Percentiles rank a stretch among this genome's conserved stretches.
Evolutionary conservation across 2,113 vertebrate species (phyloP).

Genomic region (Leptobrachium leishanense): DNA sequence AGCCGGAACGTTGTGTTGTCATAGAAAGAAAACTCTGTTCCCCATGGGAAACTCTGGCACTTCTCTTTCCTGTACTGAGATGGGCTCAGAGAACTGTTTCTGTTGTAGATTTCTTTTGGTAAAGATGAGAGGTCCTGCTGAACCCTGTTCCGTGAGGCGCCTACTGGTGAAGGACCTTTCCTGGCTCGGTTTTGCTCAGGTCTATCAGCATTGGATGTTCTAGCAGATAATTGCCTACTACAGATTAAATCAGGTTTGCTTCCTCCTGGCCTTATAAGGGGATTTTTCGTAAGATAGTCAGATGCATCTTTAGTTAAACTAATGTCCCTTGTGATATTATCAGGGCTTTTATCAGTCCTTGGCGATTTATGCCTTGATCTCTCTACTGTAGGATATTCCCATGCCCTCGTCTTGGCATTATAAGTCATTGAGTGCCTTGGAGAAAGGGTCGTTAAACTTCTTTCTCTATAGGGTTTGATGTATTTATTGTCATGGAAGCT

Average conservation of each 20-base stretch:
- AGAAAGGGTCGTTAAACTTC: constrained; percentile 82
- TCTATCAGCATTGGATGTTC: constrained; percentile 62
- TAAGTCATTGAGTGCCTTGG: constrained; percentile 72
- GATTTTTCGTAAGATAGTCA: constrained; percentile 47
- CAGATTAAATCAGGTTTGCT: constrained; percentile 61
- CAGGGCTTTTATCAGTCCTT: constrained; percentile 45
- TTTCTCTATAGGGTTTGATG: constrained; percentile 81
- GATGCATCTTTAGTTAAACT: neutral
- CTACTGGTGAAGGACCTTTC: constrained; percentile 81
- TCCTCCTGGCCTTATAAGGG: constrained; percentile 32
- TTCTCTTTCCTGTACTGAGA: constrained; percentile 72
- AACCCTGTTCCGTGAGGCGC: constrained; percentile 75
- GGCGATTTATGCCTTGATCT: constrained; percentile 60
- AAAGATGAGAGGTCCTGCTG: constrained; percentile 62
- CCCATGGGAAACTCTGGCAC: constrained; percentile 82
- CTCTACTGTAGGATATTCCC: constrained; percentile 70
- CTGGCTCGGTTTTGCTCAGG: constrained; percentile 75
- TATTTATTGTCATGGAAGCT: constrained; percentile 88
- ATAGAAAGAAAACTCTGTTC: constrained; percentile 74
- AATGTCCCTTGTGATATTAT: constrained; percentile 54
- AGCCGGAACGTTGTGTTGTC: constrained; percentile 81
- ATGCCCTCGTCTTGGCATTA: constrained; percentile 67
- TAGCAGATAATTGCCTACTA: constrained; percentile 47
- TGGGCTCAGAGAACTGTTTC: constrained; percentile 73
- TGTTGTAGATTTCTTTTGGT: constrained; percentile 66